Evolutionary conservation across 2,797 vertebrate species (phyloP).

Genomic region (Nothura maculosa): DNA sequence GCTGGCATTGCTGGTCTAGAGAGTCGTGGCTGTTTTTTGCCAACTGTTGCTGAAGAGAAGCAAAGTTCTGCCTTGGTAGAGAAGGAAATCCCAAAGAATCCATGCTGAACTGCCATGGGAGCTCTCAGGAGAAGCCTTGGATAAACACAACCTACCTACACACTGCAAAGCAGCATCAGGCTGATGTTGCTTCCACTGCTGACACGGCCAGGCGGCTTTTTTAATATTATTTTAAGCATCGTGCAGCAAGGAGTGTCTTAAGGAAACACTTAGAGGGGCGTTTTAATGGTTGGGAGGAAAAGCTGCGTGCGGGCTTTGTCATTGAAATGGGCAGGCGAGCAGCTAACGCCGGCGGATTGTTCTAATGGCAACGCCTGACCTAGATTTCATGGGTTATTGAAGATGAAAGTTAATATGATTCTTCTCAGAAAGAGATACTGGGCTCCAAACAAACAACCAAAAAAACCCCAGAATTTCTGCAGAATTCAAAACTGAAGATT

Average conservation of each 20-base stretch:
- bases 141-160: background rate
- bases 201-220: slow-evolving; percentile 31
- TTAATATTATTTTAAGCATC: slow-evolving; percentile 23
- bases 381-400: slow-evolving; percentile 58
- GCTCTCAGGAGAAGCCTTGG: background rate
- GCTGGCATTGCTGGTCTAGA: background rate
- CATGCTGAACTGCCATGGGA: background rate
- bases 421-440: background rate
- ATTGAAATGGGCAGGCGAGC: slow-evolving; percentile 12
- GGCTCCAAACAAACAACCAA: background rate
- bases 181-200: background rate
- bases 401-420: slow-evolving; percentile 25
- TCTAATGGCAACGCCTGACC: slow-evolving; percentile 55
- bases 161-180: background rate
- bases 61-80: background rate
- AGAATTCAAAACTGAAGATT: background rate
- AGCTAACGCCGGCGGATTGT: slow-evolving; percentile 35
- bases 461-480: background rate
- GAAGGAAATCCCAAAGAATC: background rate
- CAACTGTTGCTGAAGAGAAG: accelerated
- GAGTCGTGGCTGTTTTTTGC: background rate
- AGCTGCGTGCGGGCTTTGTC: background rate
- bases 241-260: background rate
- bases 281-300: slow-evolving; percentile 47
- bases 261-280: background rate